These are phyloP conservation scores for Bombus ignitus DNA, from an alignment of 1,140 invertebrate genomes.

Conservation along the genomic window DNA sequence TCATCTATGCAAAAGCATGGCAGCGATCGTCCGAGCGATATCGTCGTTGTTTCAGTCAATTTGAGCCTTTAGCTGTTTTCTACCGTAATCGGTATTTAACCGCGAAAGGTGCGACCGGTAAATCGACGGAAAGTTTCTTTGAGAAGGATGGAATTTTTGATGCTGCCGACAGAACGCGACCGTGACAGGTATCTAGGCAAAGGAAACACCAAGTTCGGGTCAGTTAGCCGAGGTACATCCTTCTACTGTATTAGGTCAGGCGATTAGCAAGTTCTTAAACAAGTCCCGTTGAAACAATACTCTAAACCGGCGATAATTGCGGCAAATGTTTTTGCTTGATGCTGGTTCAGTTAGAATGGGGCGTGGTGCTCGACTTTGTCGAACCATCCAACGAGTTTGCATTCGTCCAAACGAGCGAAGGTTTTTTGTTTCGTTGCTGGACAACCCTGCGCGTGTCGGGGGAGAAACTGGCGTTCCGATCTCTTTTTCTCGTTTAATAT, in stretches of 20 bases:
- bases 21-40: neutral
- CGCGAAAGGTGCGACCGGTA: neutral
- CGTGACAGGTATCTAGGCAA: neutral
- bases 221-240: conserved; percentile 25
- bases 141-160: conserved; percentile 21
- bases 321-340: conserved; percentile 6
- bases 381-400: too few relatives aligned
- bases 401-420: neutral
- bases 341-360: conserved; percentile 27
- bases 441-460: too few relatives aligned
- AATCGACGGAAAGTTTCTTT: conserved; percentile 23
- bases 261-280: conserved; percentile 58
- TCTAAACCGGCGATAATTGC: conserved; percentile 66
- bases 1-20: neutral
- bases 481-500: too few relatives aligned
- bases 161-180: neutral
- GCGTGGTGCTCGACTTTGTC: neutral
- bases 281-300: conserved; percentile 71
- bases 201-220: conserved; percentile 6
- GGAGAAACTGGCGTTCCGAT: too few relatives aligned
- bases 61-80: conserved; percentile 16
- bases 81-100: neutral
- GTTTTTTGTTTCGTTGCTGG: neutral
- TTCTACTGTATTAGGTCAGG: conserved; percentile 52
- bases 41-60: conserved; percentile 13